These are phyloP conservation scores for Trinectes maculatus DNA, from an alignment of 2,113 vertebrate genomes.

Conservation along the genomic window DNA sequence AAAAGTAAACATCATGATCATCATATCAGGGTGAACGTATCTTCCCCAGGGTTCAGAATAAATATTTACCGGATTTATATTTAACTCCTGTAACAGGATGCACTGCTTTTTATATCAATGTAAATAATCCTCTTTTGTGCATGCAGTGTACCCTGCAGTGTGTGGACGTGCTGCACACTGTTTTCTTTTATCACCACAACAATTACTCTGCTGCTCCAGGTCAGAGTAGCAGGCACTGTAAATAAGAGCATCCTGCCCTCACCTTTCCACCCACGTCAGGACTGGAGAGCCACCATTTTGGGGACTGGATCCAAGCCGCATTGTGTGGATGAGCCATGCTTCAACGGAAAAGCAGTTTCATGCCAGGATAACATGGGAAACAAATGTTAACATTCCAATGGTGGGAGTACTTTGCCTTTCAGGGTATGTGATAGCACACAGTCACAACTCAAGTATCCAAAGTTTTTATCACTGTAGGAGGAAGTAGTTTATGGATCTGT, in stretches of 20 bases:
- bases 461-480: not conserved
- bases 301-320: not conserved
- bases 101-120: slow-evolving; percentile 76
- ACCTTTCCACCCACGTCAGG: slow-evolving; percentile 56
- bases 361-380: slow-evolving; percentile 33
- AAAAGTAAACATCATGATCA: slow-evolving; percentile 57
- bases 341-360: slow-evolving; percentile 14
- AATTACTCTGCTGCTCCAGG: slow-evolving; percentile 49
- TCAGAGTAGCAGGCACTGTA: slow-evolving; percentile 52
- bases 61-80: slow-evolving; percentile 72
- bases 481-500: too few relatives aligned
- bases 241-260: slow-evolving; percentile 73
- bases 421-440: slow-evolving; percentile 5
- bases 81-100: slow-evolving; percentile 76
- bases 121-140: slow-evolving; percentile 77
- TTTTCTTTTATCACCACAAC: slow-evolving; percentile 73
- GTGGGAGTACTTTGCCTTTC: slow-evolving; percentile 4
- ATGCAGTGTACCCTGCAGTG: slow-evolving; percentile 53
- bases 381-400: not conserved
- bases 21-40: slow-evolving; percentile 45
- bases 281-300: slow-evolving; percentile 18
- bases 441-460: slow-evolving; percentile 27
- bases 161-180: slow-evolving; percentile 77
- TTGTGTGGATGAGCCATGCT: not conserved
- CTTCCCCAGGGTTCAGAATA: slow-evolving; percentile 38